A percentile compares a stretch with the other conserved stretches of the same genome.
Evolutionary conservation across 1,140 invertebrate species (phyloP).

Genomic region (Caenorhabditis briggsae): DNA sequence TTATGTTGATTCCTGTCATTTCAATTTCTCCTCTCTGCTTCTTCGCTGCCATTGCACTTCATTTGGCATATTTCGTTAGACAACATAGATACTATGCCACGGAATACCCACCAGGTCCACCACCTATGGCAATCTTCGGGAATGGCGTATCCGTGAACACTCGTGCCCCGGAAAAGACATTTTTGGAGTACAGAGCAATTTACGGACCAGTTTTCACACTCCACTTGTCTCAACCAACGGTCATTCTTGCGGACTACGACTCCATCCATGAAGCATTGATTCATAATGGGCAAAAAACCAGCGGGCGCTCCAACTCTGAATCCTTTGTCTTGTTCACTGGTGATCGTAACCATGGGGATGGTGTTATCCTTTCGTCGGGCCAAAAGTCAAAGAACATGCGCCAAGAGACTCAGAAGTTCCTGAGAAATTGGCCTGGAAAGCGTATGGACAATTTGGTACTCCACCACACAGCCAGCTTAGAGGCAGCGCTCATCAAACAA

Average conservation of each 20-base stretch:
- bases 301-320: constrained; percentile 24
- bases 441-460: constrained; percentile 30
- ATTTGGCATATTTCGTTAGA: no score
- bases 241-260: constrained; percentile 39
- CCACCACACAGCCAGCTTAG: constrained; percentile 7
- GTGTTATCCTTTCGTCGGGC: constrained; percentile 17
- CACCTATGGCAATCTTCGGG: constrained; percentile 34
- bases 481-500: not conserved
- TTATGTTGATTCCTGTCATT: no score
- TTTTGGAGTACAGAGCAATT: constrained; percentile 14
- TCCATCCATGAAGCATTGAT: constrained; percentile 36
- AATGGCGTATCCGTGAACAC: constrained; percentile 20
- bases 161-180: constrained; percentile 40
- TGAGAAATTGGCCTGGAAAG: constrained; percentile 20
- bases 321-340: constrained; percentile 40
- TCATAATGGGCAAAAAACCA: constrained; percentile 45
- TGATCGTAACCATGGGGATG: not conserved
- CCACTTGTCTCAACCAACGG: constrained; percentile 13
- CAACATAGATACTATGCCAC: no score
- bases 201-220: constrained; percentile 58
- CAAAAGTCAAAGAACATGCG: constrained; percentile 42
- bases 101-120: constrained; percentile 12
- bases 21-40: no score
- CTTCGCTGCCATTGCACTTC: no score
- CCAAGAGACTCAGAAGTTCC: constrained; percentile 8